phyloP scores from a whole-genome alignment of 2,113 vertebrate genomes.

The Gulo gulo region DNA sequence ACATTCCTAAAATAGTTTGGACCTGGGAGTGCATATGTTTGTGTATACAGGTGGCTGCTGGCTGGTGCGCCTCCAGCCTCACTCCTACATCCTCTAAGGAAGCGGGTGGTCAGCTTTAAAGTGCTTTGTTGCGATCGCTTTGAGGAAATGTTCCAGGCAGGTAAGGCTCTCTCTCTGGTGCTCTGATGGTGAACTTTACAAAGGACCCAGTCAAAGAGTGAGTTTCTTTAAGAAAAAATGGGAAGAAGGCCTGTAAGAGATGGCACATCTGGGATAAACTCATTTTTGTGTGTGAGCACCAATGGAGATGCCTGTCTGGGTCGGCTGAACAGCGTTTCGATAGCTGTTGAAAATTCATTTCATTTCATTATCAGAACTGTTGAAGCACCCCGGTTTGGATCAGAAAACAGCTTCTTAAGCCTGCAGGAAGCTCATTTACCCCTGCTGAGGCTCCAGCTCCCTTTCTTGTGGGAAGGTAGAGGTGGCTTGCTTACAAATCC shows the following conservation, averaged over 20 bases:
- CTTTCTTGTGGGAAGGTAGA: slow-evolving; percentile 53
- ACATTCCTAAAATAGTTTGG: neutral
- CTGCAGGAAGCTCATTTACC: slow-evolving; percentile 79
- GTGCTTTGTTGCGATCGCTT: accelerated
- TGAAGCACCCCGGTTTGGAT: slow-evolving; percentile 74
- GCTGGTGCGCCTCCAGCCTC: neutral
- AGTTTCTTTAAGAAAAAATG: slow-evolving; percentile 45
- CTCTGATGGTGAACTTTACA: neutral
- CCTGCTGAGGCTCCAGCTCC: slow-evolving; percentile 75
- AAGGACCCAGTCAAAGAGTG: neutral
- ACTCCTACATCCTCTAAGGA: accelerated
- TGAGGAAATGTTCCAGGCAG: neutral
- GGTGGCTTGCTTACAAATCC: neutral
- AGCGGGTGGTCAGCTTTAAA: neutral
- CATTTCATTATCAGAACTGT: slow-evolving; percentile 77
- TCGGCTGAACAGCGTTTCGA: slow-evolving; percentile 62
- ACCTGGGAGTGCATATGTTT: accelerated
- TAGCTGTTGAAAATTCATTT: slow-evolving; percentile 75
- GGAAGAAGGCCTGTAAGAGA: neutral
- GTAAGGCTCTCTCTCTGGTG: neutral
- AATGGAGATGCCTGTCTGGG: slow-evolving; percentile 24
- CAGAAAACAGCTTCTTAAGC: slow-evolving; percentile 72
- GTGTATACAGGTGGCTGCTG: neutral
- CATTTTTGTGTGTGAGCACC: slow-evolving; percentile 57
- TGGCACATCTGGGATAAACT: slow-evolving; percentile 50